These are phyloP conservation scores for Misgurnus anguillicaudatus DNA, from an alignment of 2,113 vertebrate species.

Conservation along the genomic window DNA sequence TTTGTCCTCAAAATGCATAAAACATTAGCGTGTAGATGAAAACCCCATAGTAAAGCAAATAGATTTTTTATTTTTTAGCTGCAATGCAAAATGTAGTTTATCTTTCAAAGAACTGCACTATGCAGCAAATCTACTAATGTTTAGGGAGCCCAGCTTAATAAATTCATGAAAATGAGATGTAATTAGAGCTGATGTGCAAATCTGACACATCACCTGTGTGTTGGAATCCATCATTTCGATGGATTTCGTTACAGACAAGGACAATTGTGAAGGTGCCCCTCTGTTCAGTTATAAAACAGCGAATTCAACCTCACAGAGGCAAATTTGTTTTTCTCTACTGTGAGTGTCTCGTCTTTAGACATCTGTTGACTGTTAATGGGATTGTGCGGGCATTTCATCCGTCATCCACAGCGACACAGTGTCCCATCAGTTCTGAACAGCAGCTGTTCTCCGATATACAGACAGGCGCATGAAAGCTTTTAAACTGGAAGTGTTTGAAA, in stretches of 20 bases:
- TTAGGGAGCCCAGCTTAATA: slow-evolving; percentile 36
- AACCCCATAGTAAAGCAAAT: slow-evolving; percentile 34
- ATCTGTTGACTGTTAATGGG: slow-evolving; percentile 31
- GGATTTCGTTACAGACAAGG: background rate
- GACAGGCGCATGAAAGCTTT: slow-evolving; percentile 1
- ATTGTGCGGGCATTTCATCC: slow-evolving; percentile 12
- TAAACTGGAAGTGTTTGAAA: background rate
- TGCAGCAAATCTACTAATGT: slow-evolving; percentile 29
- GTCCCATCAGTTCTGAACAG: slow-evolving; percentile 15
- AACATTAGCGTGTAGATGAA: slow-evolving; percentile 28
- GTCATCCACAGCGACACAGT: slow-evolving; percentile 19
- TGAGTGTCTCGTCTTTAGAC: background rate
- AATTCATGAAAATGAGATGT: slow-evolving; percentile 28
- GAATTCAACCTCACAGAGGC: background rate
- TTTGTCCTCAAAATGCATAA: slow-evolving; percentile 61
- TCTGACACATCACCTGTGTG: slow-evolving; percentile 23
- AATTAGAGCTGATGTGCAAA: slow-evolving; percentile 29
- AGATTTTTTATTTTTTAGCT: slow-evolving; percentile 29
- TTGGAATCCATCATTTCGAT: slow-evolving; percentile 23
- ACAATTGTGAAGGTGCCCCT: slow-evolving; percentile 4
- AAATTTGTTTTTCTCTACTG: slow-evolving; percentile 4
- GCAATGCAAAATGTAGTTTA: slow-evolving; percentile 58
- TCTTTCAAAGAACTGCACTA: slow-evolving; percentile 17
- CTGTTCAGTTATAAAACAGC: slow-evolving; percentile 14
- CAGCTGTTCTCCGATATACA: slow-evolving; percentile 27